A percentile compares a stretch with the other conserved stretches of the same genome.
Conservation (phyloP, 2,888 invertebrate species). For the Ypsolopha scabrella region DNA sequence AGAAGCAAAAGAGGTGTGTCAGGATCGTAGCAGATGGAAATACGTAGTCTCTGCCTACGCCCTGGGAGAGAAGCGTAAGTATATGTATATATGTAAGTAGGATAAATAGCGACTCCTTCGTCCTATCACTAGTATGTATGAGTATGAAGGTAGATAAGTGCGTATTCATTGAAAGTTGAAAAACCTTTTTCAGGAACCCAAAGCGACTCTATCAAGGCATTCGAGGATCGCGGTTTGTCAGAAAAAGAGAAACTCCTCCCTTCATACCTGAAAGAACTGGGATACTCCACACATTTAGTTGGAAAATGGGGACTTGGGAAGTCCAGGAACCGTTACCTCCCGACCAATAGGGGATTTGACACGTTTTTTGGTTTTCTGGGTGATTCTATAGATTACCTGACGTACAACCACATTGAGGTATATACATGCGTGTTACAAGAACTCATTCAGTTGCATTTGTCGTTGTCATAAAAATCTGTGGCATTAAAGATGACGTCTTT, state of each 20-base stretch:
- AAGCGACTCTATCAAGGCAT: conserved; percentile 29
- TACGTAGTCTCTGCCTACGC: no score
- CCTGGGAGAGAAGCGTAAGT: no score
- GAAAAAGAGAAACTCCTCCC: conserved; percentile 77
- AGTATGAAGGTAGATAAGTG: no score
- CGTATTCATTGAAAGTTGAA: background rate
- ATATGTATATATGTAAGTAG: no score
- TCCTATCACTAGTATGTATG: background rate
- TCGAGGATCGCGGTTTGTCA: conserved; percentile 80
- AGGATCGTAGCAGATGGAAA: no score
- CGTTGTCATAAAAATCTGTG: background rate
- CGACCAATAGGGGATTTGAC: conserved; percentile 80
- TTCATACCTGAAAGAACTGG: conserved; percentile 74
- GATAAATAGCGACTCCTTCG: background rate
- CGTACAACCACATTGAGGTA: conserved; percentile 64
- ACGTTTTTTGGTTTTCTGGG: conserved; percentile 86
- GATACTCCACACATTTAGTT: conserved; percentile 82
- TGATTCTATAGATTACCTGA: conserved; percentile 81
- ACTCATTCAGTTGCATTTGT: background rate
- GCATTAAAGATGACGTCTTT: no score
- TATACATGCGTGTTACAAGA: background rate
- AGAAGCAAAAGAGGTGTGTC: no score
- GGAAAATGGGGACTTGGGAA: conserved; percentile 93
- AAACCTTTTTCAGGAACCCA: conserved; percentile 22
- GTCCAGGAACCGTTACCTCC: conserved; percentile 75